Base-by-base conservation (phyloP, 2,888 invertebrate genomes). In the Horisme vitalbata region DNA sequence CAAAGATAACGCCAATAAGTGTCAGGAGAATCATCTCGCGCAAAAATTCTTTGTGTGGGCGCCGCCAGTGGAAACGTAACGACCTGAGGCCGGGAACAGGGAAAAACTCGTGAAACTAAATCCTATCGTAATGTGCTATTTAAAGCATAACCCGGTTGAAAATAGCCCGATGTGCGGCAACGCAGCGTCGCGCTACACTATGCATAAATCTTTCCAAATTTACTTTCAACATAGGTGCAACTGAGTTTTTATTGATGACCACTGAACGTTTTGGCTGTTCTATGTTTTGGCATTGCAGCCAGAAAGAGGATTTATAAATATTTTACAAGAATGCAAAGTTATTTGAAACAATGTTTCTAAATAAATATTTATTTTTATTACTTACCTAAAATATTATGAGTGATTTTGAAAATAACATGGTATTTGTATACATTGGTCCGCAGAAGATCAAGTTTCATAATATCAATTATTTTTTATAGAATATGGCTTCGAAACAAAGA, bases 91-190 rank as follows among this genome's bases (percentile, higher is more conserved):
- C 76, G 79, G 69, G 79, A 83, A 82, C 79, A 79, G 85, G 83
- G 85, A 85, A 88, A 88, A 89, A 83, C 82, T 83, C 71, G 82
- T 88, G 89, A 88, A 89, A 89, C 87, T 80, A 86, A 88, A 89
- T 89, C 80, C 89, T 87, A 89, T 86, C 88, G 89, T 86, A 84
- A 88, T 87, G 79, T 71, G 83, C 88, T 89, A 89, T 89, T 89
- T 89, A 83, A 85, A 89, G 87, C 86, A 83, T 86, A 88, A 85
- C 88, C 82, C 79, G 79, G 85, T 80, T 82, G 83, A 80, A 89
- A 89, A 89, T 89, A 89, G 77, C 83, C 68, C 76, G 70, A 77
- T 76, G 82, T 83, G 87, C 83, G 86, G 84, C 82, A 85, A 82
- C 86, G 80, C 79, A 81, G 71, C 86, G 83, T 75, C 85, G 82